Percentiles rank a stretch among this genome's conserved stretches.
Evolutionary conservation across 2,888 invertebrate genomes (phyloP).

Genomic region (Ophioninae sp.): DNA sequence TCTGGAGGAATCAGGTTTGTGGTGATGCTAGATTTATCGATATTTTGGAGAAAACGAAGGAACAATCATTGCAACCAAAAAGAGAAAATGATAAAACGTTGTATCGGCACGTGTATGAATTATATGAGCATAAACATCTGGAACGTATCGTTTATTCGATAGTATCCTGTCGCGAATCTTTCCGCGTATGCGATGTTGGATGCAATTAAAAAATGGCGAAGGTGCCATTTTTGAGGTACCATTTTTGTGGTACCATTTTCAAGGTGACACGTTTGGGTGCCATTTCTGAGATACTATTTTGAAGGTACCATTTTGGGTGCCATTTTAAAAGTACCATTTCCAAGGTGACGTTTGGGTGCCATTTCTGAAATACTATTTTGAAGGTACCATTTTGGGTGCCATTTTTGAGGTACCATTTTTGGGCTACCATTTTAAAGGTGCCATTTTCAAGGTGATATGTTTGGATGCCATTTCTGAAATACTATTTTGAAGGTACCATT

Average conservation of each 20-base stretch:
- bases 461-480: neutral
- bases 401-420: neutral
- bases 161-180: neutral
- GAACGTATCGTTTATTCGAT: neutral
- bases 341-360: neutral
- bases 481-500: neutral
- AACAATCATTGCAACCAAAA: constrained; percentile 18
- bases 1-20: neutral
- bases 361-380: neutral
- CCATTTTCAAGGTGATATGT: no score
- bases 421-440: neutral
- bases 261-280: no score
- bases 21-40: neutral
- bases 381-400: neutral
- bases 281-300: neutral
- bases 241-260: no score
- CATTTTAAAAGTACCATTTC: neutral
- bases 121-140: constrained; percentile 1
- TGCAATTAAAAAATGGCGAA: neutral
- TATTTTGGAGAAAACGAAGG: neutral
- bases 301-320: neutral
- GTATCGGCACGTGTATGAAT: neutral
- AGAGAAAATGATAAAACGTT: neutral
- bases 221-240: neutral
- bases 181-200: neutral